Conservation (phyloP, 1,140 invertebrate genomes). For the Papilio dardanus region DNA sequence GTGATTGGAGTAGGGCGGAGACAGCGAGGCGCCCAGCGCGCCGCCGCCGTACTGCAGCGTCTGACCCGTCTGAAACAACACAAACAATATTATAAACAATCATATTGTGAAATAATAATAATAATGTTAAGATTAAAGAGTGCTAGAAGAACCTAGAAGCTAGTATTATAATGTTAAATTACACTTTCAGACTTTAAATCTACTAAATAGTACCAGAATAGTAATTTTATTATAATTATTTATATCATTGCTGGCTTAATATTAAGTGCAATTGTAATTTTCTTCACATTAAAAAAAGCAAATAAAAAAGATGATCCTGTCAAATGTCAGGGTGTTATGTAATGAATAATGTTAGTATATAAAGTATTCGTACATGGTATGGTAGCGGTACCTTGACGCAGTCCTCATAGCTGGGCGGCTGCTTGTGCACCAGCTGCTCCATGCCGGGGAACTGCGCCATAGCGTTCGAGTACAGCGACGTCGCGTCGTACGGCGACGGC, state of each 20-base stretch:
- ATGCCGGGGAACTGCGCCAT: constrained; percentile 84
- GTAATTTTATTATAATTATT: too few relatives aligned
- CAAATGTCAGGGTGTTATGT: too few relatives aligned
- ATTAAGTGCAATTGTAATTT: too few relatives aligned
- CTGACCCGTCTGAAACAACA: constrained; percentile 75
- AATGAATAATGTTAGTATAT: background rate
- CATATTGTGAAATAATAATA: too few relatives aligned
- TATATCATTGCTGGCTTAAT: too few relatives aligned
- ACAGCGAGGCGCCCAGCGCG: constrained; percentile 82
- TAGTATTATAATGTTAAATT: too few relatives aligned
- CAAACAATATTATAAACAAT: background rate
- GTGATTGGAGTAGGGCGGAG: constrained; percentile 91
- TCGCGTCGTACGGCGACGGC: constrained; percentile 90
- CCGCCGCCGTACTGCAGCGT: constrained; percentile 83
- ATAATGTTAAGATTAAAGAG: too few relatives aligned
- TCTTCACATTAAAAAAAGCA: too few relatives aligned
- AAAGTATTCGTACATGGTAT: background rate
- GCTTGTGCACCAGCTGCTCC: constrained; percentile 86
- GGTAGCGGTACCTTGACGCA: constrained; percentile 87
- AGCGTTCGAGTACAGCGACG: constrained; percentile 91
- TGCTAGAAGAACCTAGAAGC: too few relatives aligned
- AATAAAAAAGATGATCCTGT: too few relatives aligned
- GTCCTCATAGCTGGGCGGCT: constrained; percentile 94
- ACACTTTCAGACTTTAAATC: too few relatives aligned
- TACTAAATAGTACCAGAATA: too few relatives aligned